A percentile compares a stretch with the other conserved stretches of the same genome.
Evolutionary conservation across 1,140 invertebrate genomes (phyloP).

Genomic region (Vanessa tameamea): DNA sequence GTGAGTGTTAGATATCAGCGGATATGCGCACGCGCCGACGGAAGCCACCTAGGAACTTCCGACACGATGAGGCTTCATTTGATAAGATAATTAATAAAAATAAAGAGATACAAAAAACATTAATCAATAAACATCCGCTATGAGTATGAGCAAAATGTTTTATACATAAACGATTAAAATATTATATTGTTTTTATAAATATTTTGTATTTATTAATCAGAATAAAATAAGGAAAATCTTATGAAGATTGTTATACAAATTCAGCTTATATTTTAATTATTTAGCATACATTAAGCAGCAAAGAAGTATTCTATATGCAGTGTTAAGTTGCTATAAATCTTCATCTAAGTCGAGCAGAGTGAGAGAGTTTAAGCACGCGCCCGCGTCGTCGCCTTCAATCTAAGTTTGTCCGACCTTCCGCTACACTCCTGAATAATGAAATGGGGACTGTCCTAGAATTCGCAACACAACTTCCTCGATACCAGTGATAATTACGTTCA

Average conservation of each 20-base stretch:
- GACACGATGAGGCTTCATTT: constrained; percentile 67
- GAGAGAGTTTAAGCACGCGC: constrained; percentile 73
- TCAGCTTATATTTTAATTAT: constrained; percentile 2
- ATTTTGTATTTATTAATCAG: neutral
- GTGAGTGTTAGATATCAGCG: constrained; percentile 53
- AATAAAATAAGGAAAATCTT: neutral
- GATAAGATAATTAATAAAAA: constrained; percentile 21
- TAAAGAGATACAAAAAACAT: constrained; percentile 3
- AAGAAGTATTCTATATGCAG: constrained; percentile 44
- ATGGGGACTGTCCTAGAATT: constrained; percentile 63
- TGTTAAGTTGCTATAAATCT: constrained; percentile 70
- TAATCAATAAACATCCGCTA: constrained; percentile 7
- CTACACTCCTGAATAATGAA: constrained; percentile 75
- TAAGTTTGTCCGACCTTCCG: constrained; percentile 74
- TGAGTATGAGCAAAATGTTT: neutral
- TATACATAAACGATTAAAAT: too few species aligned
- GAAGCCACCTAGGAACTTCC: constrained; percentile 67
- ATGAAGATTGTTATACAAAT: neutral
- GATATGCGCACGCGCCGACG: constrained; percentile 67
- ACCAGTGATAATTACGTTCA: constrained; percentile 65
- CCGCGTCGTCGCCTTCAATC: constrained; percentile 74
- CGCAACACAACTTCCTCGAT: constrained; percentile 59
- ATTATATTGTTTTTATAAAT: too few species aligned
- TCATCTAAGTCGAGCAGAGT: constrained; percentile 59
- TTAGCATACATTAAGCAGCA: constrained; percentile 13